Evolutionary conservation across 1,140 invertebrate genomes (phyloP), one percentile per base, ranked within the genome.

Genomic region (Sweltsa coloradensis): DNA sequence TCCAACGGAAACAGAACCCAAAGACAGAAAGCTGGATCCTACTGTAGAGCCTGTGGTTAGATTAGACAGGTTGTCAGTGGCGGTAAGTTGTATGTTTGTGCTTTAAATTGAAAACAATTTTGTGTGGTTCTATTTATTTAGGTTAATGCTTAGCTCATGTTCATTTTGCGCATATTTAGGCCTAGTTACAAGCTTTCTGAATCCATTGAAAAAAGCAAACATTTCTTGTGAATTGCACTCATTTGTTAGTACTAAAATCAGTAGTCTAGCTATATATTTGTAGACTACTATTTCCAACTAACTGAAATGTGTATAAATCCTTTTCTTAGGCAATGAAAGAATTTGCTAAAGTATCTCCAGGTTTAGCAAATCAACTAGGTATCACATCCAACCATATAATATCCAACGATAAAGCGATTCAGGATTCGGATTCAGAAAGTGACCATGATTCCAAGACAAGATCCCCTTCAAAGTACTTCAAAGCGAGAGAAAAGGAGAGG

Each of bases 281-380:
- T 13, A 24, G 2, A 18, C 7, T 23, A 21, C 26, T 41, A n/a
- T 45, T 23, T 21, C 41, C n/a, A 26, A 41, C 44, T 31, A 40
- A 47, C 34, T 5, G 23, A 13, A 31, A 31, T 9, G 14, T 14
- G 9, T 31, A 31, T 31, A 31, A 31, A 31, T 9, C 29, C n/a
- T 31, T 31, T 31, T 9, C n/a, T 31, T 9, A 31, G 14, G 29
- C 29, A 9, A n/a, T 79, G 50, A 68, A 67, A 45, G 70, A 74
- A 46, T 78, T 75, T 56, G 69, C 68, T 34, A 70, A 79, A 58
- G 76, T 73, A 53, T 72, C 71, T 53, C 74, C 75, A 27, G 64
- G 66, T 57, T 59, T 72, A 42, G 74, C 76, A 16, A 73, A 69
- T 51, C 74, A 75, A 55, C 64, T 77, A 55, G 73, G 73, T 52